A percentile compares a stretch with the other conserved stretches of the same genome.
Conservation (phyloP, 23 tunicate genomes). For the Styela plicata region DNA sequence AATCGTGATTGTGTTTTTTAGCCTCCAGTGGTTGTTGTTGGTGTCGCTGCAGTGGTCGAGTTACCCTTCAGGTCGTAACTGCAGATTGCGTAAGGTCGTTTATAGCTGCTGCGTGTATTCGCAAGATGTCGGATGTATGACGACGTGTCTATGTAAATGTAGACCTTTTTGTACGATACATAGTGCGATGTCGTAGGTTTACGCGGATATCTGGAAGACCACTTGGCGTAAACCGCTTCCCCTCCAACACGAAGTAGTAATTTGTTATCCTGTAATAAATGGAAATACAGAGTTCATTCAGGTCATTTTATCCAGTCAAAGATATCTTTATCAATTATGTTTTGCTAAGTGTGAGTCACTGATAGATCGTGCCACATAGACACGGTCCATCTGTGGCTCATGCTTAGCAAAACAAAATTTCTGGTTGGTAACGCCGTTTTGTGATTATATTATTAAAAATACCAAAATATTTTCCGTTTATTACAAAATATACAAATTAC, state of each 20-base stretch:
- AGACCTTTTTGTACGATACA: constrained; percentile 16
- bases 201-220: constrained; percentile 28
- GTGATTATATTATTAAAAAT: too few relatives aligned
- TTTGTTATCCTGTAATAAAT: constrained; percentile 21
- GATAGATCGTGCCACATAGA: too few relatives aligned
- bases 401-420: too few relatives aligned
- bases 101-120: constrained; percentile 1
- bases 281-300: not conserved
- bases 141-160: constrained; percentile 31
- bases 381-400: too few relatives aligned
- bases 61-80: constrained; percentile 11
- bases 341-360: too few relatives aligned
- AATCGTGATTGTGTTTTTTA: too few relatives aligned
- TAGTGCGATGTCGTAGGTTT: constrained; percentile 22
- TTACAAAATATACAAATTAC: too few relatives aligned
- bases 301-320: too few relatives aligned
- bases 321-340: too few relatives aligned
- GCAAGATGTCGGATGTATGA: constrained; percentile 7
- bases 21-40: constrained; percentile 10
- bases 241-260: constrained; percentile 17
- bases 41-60: constrained; percentile 4
- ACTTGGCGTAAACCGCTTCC: constrained; percentile 21
- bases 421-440: too few relatives aligned
- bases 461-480: too few relatives aligned
- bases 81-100: constrained; percentile 25